A percentile compares a stretch with the other conserved stretches of the same genome.
Conservation (phyloP, 2,888 invertebrate species). For the Petrolisthes cinctipes region DNA sequence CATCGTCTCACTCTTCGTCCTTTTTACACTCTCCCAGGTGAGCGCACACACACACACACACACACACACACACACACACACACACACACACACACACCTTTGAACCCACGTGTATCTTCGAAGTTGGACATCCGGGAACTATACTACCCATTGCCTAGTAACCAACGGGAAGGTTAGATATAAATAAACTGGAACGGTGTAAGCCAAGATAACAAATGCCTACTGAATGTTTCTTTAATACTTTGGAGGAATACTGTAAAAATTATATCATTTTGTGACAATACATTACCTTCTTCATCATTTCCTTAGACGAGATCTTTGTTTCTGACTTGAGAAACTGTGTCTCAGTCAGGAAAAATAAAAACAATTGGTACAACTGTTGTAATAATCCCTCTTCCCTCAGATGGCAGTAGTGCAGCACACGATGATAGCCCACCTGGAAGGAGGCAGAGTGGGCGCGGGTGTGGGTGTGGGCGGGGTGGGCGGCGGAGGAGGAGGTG, state of each 20-base stretch:
- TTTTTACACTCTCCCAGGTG: conserved; percentile 53
- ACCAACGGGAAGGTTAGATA: too few relatives aligned
- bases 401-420: conserved; percentile 56
- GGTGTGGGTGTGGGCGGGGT: conserved; percentile 13
- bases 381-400: neutral
- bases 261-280: too few relatives aligned
- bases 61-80: conserved; percentile 18
- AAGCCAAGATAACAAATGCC: too few relatives aligned
- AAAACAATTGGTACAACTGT: neutral
- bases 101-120: neutral
- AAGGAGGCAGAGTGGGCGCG: neutral
- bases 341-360: too few relatives aligned
- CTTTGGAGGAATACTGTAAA: too few relatives aligned
- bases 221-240: too few relatives aligned
- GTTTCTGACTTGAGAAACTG: too few relatives aligned
- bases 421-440: conserved; percentile 56
- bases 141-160: neutral
- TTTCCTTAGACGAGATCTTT: too few relatives aligned
- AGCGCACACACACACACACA: conserved; percentile 18
- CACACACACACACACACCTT: neutral
- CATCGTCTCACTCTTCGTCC: conserved; percentile 53
- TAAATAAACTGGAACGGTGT: too few relatives aligned
- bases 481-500: neutral
- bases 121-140: too few relatives aligned
- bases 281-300: too few relatives aligned